phyloP scores from a whole-genome alignment of 2,113 vertebrate species.

The Urocynchramus pylzowi region DNA sequence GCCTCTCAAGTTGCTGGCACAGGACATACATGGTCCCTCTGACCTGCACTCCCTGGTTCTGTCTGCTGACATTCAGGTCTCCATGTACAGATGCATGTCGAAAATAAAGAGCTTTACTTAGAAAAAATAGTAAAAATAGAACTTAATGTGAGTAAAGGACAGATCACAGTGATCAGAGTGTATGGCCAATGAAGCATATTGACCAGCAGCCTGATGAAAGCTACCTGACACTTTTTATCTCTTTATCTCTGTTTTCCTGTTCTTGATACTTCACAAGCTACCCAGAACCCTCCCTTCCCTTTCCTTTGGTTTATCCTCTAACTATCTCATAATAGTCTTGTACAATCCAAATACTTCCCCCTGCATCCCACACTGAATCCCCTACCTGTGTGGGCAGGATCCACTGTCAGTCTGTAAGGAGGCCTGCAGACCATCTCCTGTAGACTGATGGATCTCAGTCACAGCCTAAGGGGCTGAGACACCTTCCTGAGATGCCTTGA shows the following conservation, averaged over 20 bases:
- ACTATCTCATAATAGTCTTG: neutral
- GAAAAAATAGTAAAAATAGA: neutral
- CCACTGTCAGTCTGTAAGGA: neutral
- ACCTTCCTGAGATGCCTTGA: neutral
- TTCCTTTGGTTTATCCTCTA: neutral
- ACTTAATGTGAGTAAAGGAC: neutral
- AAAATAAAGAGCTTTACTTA: neutral
- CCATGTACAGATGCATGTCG: rapidly evolving
- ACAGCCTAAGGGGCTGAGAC: neutral
- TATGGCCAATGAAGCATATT: neutral
- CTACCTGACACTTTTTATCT: neutral
- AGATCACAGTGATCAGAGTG: neutral
- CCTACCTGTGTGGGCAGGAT: neutral
- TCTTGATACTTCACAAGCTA: neutral
- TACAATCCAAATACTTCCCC: neutral
- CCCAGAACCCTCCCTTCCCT: neutral
- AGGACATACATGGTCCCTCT: rapidly evolving
- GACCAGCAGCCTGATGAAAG: neutral
- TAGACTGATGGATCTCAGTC: neutral
- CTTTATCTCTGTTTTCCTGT: neutral
- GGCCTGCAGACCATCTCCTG: rapidly evolving
- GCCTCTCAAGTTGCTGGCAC: neutral
- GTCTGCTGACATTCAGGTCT: neutral
- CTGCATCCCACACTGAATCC: neutral
- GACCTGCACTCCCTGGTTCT: neutral